phyloP scores from a whole-genome alignment of 2,113 vertebrate species.

The Sapajus apella region DNA sequence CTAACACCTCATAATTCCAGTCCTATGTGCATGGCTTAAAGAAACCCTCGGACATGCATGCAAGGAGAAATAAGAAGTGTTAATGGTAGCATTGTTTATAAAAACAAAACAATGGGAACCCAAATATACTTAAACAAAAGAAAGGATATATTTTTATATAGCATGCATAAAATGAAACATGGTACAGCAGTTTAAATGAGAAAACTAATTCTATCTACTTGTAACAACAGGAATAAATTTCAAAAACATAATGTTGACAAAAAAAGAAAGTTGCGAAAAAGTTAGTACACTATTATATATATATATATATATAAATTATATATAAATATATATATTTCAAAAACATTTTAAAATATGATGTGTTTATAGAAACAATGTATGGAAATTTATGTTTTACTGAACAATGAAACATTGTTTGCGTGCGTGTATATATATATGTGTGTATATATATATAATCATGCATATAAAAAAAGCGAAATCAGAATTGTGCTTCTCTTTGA shows the following conservation, averaged over 20 bases:
- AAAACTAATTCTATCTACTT: background rate
- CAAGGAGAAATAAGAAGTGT: background rate
- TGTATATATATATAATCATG: background rate
- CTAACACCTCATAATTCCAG: background rate
- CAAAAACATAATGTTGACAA: background rate
- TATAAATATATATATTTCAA: background rate
- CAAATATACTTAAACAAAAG: slow-evolving; percentile 33
- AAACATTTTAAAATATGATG: background rate
- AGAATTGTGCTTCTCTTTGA: background rate
- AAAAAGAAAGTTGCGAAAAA: background rate
- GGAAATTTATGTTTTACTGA: background rate
- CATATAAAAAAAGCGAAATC: background rate
- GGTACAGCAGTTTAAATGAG: background rate
- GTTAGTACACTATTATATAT: background rate
- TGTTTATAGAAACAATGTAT: slow-evolving; percentile 1
- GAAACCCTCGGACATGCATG: background rate
- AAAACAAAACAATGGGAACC: background rate
- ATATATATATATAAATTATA: background rate
- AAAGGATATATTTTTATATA: background rate
- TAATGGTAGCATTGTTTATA: background rate
- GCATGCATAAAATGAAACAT: background rate
- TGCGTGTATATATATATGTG: too few species aligned
- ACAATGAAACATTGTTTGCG: background rate
- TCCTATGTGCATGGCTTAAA: background rate
- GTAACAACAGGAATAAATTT: background rate